These are phyloP conservation scores for Sitta europaea DNA, from an alignment of 2,113 vertebrate species.

Conservation along the genomic window DNA sequence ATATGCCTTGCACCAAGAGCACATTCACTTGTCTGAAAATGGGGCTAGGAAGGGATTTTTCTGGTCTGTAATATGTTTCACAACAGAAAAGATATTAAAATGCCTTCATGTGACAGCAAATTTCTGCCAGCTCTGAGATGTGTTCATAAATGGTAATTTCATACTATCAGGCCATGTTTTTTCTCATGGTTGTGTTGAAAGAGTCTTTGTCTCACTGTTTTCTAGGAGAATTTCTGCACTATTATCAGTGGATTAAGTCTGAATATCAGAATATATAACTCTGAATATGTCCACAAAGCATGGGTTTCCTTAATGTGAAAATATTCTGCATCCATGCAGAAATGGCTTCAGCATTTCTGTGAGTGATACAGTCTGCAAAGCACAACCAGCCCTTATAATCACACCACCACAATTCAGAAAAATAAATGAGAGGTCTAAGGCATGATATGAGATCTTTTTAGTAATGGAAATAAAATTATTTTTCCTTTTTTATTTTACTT, in stretches of 20 bases:
- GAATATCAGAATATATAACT: not conserved
- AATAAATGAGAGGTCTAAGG: not conserved
- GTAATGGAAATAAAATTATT: not conserved
- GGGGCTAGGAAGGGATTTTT: not conserved
- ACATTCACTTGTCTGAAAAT: not conserved
- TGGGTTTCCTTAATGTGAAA: not conserved
- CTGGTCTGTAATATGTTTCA: not conserved
- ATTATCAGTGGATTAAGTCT: not conserved
- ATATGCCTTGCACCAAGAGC: rapidly evolving
- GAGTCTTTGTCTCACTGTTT: not conserved
- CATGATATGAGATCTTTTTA: not conserved
- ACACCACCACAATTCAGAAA: not conserved
- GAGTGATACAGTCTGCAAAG: not conserved
- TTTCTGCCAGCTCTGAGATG: not conserved
- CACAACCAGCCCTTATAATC: not conserved
- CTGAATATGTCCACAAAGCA: not conserved
- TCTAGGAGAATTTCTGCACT: not conserved
- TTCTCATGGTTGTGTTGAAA: not conserved
- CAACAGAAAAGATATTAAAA: not conserved
- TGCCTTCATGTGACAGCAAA: not conserved
- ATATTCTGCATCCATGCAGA: not conserved
- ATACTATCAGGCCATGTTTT: not conserved
- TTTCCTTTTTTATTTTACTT: not conserved
- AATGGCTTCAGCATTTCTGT: not conserved
- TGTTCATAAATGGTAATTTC: not conserved